A percentile compares a stretch with the other conserved stretches of the same genome.
These are phyloP conservation scores for Schizaphis graminum DNA, from an alignment of 2,888 invertebrate genomes.

Conservation along the genomic window DNA sequence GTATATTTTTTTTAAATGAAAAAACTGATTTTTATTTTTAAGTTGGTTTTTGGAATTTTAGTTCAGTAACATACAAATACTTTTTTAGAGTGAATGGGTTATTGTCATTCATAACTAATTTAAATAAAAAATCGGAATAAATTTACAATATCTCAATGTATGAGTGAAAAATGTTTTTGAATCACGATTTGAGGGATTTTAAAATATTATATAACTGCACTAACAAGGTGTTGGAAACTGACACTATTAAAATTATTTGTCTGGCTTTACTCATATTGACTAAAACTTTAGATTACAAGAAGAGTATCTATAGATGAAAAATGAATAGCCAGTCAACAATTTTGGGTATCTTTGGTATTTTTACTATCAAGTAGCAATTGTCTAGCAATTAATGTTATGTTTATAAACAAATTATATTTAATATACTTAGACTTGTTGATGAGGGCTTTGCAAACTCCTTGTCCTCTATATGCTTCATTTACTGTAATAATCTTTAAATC, in stretches of 20 bases:
- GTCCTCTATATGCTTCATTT: constrained; percentile 77
- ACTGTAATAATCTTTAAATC: constrained; percentile 80
- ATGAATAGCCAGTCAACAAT: background rate
- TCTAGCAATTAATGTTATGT: background rate
- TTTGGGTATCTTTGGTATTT: background rate
- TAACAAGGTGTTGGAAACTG: too few relatives aligned
- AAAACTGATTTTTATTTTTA: background rate
- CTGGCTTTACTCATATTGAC: too few relatives aligned
- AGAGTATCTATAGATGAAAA: background rate
- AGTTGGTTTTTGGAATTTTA: background rate
- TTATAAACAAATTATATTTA: background rate
- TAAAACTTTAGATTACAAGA: background rate
- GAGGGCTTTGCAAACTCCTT: constrained; percentile 78
- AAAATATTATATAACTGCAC: too few relatives aligned
- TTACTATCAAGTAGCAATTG: background rate
- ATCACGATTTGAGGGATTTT: too few relatives aligned
- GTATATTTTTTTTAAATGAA: background rate
- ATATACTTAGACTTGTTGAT: constrained; percentile 71
- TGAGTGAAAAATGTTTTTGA: too few relatives aligned
- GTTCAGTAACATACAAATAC: background rate
- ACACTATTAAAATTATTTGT: too few relatives aligned
- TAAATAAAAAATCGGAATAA: background rate
- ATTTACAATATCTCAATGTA: background rate
- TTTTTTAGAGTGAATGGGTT: background rate
- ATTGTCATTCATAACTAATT: too few relatives aligned